Evolutionary conservation across 2,888 invertebrate species (phyloP).

Genomic region (Cosmopolites sordidus): DNA sequence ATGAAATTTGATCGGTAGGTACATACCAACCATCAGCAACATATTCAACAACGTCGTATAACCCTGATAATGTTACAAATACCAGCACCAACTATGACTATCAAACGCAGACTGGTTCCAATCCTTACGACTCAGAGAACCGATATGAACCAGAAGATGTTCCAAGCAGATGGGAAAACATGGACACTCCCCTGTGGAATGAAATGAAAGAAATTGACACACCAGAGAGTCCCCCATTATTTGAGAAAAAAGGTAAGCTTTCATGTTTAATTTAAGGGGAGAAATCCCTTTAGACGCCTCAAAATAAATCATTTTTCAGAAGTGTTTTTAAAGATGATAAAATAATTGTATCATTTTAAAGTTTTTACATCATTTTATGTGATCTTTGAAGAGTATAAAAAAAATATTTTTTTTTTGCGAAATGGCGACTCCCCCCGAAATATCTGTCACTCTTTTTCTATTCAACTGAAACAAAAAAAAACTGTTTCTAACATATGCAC

Average conservation of each 20-base stretch:
- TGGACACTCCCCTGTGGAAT: constrained; percentile 10
- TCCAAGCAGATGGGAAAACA: constrained; percentile 8
- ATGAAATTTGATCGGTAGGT: background rate
- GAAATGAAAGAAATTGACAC: constrained; percentile 48
- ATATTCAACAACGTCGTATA: constrained; percentile 6
- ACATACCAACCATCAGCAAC: constrained; percentile 7
- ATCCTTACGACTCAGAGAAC: background rate
- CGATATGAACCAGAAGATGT: constrained; percentile 12
- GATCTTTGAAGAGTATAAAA: too few relatives aligned
- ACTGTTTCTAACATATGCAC: too few relatives aligned
- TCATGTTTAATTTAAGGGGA: too few relatives aligned
- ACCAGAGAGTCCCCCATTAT: constrained; percentile 63
- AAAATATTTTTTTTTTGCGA: too few relatives aligned
- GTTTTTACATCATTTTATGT: too few relatives aligned
- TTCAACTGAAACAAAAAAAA: too few relatives aligned
- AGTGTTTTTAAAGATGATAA: too few relatives aligned
- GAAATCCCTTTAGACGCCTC: too few relatives aligned
- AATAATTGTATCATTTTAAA: too few relatives aligned
- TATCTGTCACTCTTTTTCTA: too few relatives aligned
- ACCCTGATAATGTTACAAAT: background rate
- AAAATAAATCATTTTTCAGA: too few relatives aligned
- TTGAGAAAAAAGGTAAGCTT: constrained; percentile 53
- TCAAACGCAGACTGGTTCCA: constrained; percentile 6
- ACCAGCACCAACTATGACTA: constrained; percentile 2
- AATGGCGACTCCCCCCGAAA: too few relatives aligned